Percentiles rank a stretch among this genome's conserved stretches.
phyloP scores from a whole-genome alignment of 2,113 vertebrate species.

The Toxostoma redivivum region DNA sequence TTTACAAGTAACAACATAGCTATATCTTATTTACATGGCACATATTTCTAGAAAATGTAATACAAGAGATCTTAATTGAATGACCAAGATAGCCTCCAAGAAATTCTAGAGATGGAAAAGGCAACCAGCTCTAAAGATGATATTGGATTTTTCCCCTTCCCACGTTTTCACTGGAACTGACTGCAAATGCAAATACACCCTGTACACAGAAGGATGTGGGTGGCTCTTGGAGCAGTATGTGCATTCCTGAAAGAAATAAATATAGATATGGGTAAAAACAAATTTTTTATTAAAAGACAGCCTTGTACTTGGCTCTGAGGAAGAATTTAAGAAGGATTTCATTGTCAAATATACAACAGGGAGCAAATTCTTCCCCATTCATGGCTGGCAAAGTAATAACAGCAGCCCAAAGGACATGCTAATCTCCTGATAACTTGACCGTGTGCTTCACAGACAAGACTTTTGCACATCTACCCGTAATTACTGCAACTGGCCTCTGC shows the following conservation, averaged over 20 bases:
- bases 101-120: background rate
- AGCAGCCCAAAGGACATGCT: background rate
- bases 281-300: constrained; percentile 58
- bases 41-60: background rate
- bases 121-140: background rate
- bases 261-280: constrained; percentile 65
- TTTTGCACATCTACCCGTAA: background rate
- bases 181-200: constrained; percentile 54
- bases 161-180: background rate
- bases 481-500: background rate
- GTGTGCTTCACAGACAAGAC: background rate
- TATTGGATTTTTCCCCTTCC: background rate
- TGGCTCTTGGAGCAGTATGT: constrained; percentile 63
- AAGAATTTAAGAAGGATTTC: constrained; percentile 54
- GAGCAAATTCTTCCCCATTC: constrained; percentile 56
- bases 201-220: constrained; percentile 64
- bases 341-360: constrained; percentile 47
- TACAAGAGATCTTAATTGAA: background rate
- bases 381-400: background rate
- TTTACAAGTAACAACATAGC: background rate
- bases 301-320: constrained; percentile 57
- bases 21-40: background rate
- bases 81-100: background rate
- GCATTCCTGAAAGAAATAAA: constrained; percentile 70
- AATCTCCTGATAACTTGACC: constrained; percentile 3